These are phyloP conservation scores for Steinernema khuongi DNA, from an alignment of 1,140 invertebrate genomes.

Conservation along the genomic window DNA sequence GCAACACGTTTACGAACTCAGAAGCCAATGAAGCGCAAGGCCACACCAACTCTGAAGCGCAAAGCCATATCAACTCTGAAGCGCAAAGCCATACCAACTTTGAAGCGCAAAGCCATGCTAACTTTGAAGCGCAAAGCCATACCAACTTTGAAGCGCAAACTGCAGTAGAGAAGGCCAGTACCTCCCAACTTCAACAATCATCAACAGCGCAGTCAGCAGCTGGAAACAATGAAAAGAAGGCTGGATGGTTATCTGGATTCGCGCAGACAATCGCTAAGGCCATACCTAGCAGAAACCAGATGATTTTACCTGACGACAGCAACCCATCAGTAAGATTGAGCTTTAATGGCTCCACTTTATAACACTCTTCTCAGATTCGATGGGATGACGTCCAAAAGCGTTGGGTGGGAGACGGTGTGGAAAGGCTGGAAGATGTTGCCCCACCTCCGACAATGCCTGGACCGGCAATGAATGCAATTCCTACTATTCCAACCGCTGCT, in stretches of 20 bases:
- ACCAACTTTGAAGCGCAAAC: too few species aligned
- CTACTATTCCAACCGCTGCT: neutral
- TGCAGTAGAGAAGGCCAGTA: neutral
- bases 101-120: too few species aligned
- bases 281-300: neutral
- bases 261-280: neutral
- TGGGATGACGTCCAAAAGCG: neutral
- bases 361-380: neutral
- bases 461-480: neutral
- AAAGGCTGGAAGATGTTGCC: neutral
- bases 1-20: too few species aligned
- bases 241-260: neutral
- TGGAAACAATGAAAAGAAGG: neutral
- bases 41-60: too few species aligned
- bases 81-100: too few species aligned
- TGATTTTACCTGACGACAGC: neutral
- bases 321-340: neutral
- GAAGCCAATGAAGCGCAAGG: too few species aligned
- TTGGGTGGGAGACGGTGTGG: neutral
- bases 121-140: too few species aligned
- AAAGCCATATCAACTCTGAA: too few species aligned
- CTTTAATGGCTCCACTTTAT: neutral
- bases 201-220: neutral
- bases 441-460: neutral
- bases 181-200: neutral